Percentiles rank a stretch among this genome's conserved stretches.
Evolutionary conservation across 2,888 invertebrate species (phyloP).

Genomic region (Scaptomyza tumidula): DNA sequence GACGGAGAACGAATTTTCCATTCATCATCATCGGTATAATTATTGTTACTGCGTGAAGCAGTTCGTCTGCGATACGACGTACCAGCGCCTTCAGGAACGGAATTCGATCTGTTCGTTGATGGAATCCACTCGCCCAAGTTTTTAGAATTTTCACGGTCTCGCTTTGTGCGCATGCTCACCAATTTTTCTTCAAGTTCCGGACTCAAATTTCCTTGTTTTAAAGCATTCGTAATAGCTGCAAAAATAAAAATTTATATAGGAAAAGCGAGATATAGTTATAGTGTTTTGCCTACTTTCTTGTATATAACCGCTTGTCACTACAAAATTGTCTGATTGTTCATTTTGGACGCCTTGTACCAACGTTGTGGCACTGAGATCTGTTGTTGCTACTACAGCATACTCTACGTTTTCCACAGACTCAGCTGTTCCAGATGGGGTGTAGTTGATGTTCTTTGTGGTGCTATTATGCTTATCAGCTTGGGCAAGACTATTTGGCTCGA

Average conservation of each 20-base stretch:
- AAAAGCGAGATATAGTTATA: background rate
- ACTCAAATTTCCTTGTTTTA: conserved; percentile 95
- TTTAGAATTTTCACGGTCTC: conserved; percentile 88
- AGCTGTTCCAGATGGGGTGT: conserved; percentile 25
- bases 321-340: conserved; percentile 87
- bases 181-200: conserved; percentile 97
- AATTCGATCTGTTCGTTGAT: conserved; percentile 25
- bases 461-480: conserved; percentile 63
- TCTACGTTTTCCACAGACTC: conserved; percentile 51
- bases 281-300: conserved; percentile 91
- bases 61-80: conserved; percentile 45
- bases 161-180: conserved; percentile 93
- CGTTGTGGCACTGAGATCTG: conserved; percentile 16
- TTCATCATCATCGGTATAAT: conserved; percentile 60
- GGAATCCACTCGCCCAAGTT: conserved; percentile 52
- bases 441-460: conserved; percentile 35
- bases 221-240: conserved; percentile 93
- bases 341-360: conserved; percentile 33
- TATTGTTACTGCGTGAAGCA: conserved; percentile 33
- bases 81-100: conserved; percentile 30
- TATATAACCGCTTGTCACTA: conserved; percentile 95
- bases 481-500: conserved; percentile 47
- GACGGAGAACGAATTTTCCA: conserved; percentile 61
- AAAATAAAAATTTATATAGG: background rate
- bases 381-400: conserved; percentile 20